phyloP scores from a whole-genome alignment of 1,140 invertebrate species.

The Dufourea novaeangliae region DNA sequence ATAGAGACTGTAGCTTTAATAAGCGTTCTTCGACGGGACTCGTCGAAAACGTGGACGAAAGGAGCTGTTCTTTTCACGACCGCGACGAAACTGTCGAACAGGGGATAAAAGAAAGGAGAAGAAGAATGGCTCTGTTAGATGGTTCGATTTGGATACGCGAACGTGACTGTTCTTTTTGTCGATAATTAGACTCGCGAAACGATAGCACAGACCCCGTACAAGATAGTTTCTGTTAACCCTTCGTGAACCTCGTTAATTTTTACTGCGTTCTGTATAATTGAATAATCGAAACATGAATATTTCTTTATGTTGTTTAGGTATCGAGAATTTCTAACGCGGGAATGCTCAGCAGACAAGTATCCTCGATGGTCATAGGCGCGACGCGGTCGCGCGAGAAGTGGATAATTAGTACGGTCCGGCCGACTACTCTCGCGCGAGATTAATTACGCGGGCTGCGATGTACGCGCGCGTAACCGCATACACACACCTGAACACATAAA shows the following conservation, averaged over 20 bases:
- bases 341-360: no score
- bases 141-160: not conserved
- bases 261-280: no score
- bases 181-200: not conserved
- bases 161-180: not conserved
- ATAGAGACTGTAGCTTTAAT: not conserved
- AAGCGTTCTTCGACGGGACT: not conserved
- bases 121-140: not conserved
- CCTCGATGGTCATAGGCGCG: conserved; percentile 4
- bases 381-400: conserved; percentile 60
- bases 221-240: no score
- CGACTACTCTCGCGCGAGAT: conserved; percentile 61
- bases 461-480: conserved; percentile 37
- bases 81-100: not conserved
- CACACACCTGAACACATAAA: conserved; percentile 42
- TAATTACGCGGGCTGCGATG: conserved; percentile 60
- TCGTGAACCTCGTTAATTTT: no score
- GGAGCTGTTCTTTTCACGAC: not conserved
- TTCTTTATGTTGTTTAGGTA: no score
- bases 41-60: not conserved
- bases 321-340: no score
- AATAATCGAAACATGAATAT: no score
- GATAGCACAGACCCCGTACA: not conserved
- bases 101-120: not conserved
- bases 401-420: conserved; percentile 63